These are phyloP conservation scores for Nomada hirtipes DNA, from an alignment of 2,888 invertebrate species.

Conservation along the genomic window DNA sequence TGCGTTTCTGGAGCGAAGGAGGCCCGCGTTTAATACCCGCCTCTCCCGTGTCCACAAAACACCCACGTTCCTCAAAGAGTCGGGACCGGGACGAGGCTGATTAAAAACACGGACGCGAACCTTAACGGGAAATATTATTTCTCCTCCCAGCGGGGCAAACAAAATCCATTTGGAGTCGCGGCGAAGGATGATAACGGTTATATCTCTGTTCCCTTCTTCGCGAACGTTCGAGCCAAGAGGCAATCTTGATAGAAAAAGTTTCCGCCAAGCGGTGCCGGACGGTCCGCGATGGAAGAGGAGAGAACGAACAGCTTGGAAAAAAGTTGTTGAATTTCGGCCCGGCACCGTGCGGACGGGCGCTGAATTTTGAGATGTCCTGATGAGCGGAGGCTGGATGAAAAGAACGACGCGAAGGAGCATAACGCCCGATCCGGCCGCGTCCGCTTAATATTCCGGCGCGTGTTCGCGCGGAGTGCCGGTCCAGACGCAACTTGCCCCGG, in stretches of 20 bases:
- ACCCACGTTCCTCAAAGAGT: not conserved
- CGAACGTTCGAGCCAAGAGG: conserved; percentile 16
- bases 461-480: conserved; percentile 22
- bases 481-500: conserved; percentile 41
- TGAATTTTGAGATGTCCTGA: conserved; percentile 65
- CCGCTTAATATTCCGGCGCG: conserved; percentile 40
- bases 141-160: conserved; percentile 7
- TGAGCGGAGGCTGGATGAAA: conserved; percentile 43
- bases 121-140: conserved; percentile 10
- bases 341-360: conserved; percentile 34
- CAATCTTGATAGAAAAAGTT: conserved; percentile 68
- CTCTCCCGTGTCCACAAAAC: not conserved
- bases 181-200: conserved; percentile 36
- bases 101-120: conserved; percentile 18
- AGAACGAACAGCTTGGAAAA: conserved; percentile 22
- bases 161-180: conserved; percentile 45
- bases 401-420: conserved; percentile 11
- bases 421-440: conserved; percentile 22
- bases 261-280: conserved; percentile 12
- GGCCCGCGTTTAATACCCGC: conserved; percentile 11
- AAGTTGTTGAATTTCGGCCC: conserved; percentile 64
- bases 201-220: not conserved
- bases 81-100: not conserved
- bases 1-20: not conserved
- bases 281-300: not conserved